Evolutionary conservation across 1,140 invertebrate species (phyloP).

Genomic region (Panulirus ornatus): DNA sequence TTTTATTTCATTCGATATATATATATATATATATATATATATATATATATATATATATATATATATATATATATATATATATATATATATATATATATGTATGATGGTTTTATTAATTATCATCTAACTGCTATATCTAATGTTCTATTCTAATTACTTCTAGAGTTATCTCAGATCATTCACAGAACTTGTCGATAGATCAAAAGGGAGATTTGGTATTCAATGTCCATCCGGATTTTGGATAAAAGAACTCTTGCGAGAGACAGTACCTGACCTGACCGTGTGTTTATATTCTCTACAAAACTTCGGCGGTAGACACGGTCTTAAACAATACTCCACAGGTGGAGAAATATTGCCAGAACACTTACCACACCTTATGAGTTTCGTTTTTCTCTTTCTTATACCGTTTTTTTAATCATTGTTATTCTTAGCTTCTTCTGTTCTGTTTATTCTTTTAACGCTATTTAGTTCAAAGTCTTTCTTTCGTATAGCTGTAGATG

Average conservation of each 20-base stretch:
- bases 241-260: no score
- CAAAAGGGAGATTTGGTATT: no score
- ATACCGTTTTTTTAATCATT: no score
- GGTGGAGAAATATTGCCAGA: conserved; percentile 26
- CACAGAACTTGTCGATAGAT: no score
- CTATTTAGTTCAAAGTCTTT: no score
- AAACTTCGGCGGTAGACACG: background rate
- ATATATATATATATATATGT: conserved; percentile 49
- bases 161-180: no score
- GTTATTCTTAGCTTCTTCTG: no score
- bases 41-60: conserved; percentile 54
- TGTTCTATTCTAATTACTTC: no score
- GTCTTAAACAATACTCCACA: conserved; percentile 20
- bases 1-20: background rate
- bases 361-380: background rate
- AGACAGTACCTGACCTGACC: background rate
- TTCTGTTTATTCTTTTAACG: no score
- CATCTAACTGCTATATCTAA: no score
- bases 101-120: conserved; percentile 21
- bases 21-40: conserved; percentile 19
- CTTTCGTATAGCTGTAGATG: no score
- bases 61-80: conserved; percentile 42
- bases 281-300: background rate
- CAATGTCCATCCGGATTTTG: no score
- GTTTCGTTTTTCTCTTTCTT: background rate